phyloP scores from a whole-genome alignment of 2,113 vertebrate genomes.

The Alectura lathami region DNA sequence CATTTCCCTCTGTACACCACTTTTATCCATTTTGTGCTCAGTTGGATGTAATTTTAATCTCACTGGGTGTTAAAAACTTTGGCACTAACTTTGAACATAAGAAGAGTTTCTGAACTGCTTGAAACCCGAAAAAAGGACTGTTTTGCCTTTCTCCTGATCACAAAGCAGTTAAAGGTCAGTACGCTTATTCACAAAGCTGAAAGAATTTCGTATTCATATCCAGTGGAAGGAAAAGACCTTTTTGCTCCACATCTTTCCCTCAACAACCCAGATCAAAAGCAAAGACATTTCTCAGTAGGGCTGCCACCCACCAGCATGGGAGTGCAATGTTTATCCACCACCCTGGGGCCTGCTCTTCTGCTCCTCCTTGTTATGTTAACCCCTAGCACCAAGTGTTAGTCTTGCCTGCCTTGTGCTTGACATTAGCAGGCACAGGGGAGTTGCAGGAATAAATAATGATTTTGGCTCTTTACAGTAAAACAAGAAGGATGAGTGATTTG shows the following conservation, averaged over 20 bases:
- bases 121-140: not conserved
- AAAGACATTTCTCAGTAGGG: not conserved
- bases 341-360: not conserved
- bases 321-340: not conserved
- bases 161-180: not conserved
- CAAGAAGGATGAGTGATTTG: not conserved
- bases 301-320: not conserved
- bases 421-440: not conserved
- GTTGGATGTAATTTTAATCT: not conserved
- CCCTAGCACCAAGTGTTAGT: not conserved
- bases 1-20: not conserved
- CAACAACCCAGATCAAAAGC: not conserved
- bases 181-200: not conserved
- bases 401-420: not conserved
- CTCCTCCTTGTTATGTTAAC: slow-evolving; percentile 30
- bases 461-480: not conserved
- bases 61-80: not conserved
- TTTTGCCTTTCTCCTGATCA: not conserved
- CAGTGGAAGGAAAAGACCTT: not conserved
- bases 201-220: not conserved
- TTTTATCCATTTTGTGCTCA: not conserved
- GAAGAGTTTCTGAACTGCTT: not conserved
- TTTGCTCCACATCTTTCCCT: not conserved
- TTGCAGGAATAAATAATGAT: not conserved
- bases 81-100: not conserved